Conservation (phyloP, 1,140 invertebrate species). For the Chymomyza costata region DNA sequence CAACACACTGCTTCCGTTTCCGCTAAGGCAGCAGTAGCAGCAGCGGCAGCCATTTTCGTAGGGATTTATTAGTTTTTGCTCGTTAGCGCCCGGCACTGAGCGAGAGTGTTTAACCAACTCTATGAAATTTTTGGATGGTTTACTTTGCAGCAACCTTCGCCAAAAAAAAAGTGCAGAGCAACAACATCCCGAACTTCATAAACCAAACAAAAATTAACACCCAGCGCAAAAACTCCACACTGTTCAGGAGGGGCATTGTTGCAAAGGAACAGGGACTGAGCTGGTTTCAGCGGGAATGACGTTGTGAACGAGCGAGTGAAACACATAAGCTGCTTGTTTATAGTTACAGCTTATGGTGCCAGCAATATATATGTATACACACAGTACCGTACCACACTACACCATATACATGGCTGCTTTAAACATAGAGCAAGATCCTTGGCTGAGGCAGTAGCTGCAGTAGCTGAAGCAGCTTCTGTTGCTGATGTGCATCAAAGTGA, state of each 20-base stretch:
- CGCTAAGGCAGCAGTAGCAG: slow-evolving; percentile 14
- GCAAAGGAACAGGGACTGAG: slow-evolving; percentile 13
- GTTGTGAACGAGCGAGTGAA: slow-evolving; percentile 58
- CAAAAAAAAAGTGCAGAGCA: slow-evolving; percentile 19
- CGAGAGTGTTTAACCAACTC: slow-evolving; percentile 47
- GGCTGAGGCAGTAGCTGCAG: slow-evolving; percentile 60
- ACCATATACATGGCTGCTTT: background rate
- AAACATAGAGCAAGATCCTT: slow-evolving; percentile 46
- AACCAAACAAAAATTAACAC: slow-evolving; percentile 72
- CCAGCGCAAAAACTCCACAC: slow-evolving; percentile 46
- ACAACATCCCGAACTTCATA: slow-evolving; percentile 53
- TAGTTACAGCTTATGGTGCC: slow-evolving; percentile 70
- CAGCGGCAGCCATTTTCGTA: slow-evolving; percentile 60
- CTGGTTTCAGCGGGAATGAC: slow-evolving; percentile 37
- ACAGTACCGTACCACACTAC: background rate
- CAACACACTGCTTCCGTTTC: slow-evolving; percentile 70
- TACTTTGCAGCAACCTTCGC: too few relatives aligned
- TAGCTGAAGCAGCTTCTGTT: slow-evolving; percentile 62
- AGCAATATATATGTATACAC: slow-evolving; percentile 28
- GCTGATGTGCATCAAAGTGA: slow-evolving; percentile 75
- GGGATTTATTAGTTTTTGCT: slow-evolving; percentile 74
- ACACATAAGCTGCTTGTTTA: slow-evolving; percentile 73
- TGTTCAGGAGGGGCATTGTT: background rate
- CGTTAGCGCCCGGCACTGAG: slow-evolving; percentile 62
- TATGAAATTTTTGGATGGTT: background rate